A percentile compares a stretch with the other conserved stretches of the same genome.
Conservation (phyloP, 2,888 invertebrate genomes). For the Xanthia togata region DNA sequence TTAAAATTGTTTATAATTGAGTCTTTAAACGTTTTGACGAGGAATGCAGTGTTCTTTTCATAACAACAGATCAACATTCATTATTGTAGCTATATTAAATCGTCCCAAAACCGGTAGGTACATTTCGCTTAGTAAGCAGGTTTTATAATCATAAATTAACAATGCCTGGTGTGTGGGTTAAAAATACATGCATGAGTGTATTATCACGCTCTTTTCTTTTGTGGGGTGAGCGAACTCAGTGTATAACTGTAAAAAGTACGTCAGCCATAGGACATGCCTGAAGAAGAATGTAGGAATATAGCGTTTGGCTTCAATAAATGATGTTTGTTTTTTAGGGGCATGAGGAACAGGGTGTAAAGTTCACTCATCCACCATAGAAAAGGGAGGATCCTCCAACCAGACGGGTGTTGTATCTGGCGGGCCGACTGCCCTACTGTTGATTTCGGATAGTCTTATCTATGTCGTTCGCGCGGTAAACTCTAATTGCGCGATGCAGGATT, state of each 20-base stretch:
- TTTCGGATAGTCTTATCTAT: no score
- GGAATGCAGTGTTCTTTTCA: not conserved
- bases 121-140: slow-evolving; percentile 25
- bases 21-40: not conserved
- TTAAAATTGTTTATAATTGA: not conserved
- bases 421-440: no score
- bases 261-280: slow-evolving; percentile 9
- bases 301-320: not conserved
- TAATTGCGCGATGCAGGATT: no score
- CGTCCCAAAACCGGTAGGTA: slow-evolving; percentile 32
- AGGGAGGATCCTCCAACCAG: no score
- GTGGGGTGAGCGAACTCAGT: slow-evolving; percentile 53
- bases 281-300: not conserved
- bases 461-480: no score
- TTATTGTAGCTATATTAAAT: slow-evolving; percentile 3
- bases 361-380: no score
- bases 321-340: no score
- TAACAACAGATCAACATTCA: slow-evolving; percentile 17
- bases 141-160: slow-evolving; percentile 42
- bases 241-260: slow-evolving; percentile 43
- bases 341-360: no score
- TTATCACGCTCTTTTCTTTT: slow-evolving; percentile 37
- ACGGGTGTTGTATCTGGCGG: no score
- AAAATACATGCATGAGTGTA: slow-evolving; percentile 48
- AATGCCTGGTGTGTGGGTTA: slow-evolving; percentile 41